Evolutionary conservation across 2,888 invertebrate genomes (phyloP).

Genomic region (Timema podura): DNA sequence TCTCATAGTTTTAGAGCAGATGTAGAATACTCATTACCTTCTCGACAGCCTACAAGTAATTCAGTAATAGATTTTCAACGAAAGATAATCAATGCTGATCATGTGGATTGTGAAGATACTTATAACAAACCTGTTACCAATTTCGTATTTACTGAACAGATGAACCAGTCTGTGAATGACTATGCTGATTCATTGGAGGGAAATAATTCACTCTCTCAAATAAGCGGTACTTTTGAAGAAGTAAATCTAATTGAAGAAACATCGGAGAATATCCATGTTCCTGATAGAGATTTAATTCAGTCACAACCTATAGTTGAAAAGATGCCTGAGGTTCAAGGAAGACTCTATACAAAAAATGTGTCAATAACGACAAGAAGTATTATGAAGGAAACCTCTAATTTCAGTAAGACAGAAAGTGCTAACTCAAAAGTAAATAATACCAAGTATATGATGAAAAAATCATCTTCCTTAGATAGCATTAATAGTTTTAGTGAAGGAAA

Average conservation of each 20-base stretch:
- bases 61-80: too few relatives aligned
- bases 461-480: conserved; percentile 54
- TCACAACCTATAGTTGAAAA: too few relatives aligned
- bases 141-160: too few relatives aligned
- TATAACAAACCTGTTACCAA: too few relatives aligned
- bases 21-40: conserved; percentile 20
- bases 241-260: conserved; percentile 13
- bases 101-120: too few relatives aligned
- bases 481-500: conserved; percentile 52
- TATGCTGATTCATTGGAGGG: conserved; percentile 4
- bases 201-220: neutral
- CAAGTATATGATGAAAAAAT: conserved; percentile 46
- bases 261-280: neutral
- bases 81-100: too few relatives aligned
- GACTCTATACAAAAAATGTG: conserved; percentile 20
- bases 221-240: conserved; percentile 1
- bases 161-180: too few relatives aligned
- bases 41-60: neutral
- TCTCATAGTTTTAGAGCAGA: conserved; percentile 62
- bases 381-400: conserved; percentile 19
- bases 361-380: conserved; percentile 19
- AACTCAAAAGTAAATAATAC: conserved; percentile 43
- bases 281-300: too few relatives aligned
- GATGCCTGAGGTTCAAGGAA: neutral
- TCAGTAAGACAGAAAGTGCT: conserved; percentile 15